phyloP scores from a whole-genome alignment of 2,797 vertebrate genomes.

The Buphagus erythrorhynchus region DNA sequence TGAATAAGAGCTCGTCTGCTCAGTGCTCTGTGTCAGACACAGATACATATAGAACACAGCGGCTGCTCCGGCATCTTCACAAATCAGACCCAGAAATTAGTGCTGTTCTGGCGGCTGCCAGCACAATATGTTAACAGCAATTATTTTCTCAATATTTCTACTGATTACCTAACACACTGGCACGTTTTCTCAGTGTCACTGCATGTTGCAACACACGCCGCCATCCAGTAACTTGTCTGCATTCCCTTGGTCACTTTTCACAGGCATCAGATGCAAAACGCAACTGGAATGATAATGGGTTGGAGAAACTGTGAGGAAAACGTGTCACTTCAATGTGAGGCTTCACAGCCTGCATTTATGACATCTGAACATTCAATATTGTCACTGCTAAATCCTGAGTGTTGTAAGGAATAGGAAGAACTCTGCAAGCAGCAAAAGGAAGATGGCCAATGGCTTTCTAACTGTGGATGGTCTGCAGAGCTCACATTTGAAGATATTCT shows the following conservation, averaged over 20 bases:
- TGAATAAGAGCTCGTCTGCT: conserved; percentile 20
- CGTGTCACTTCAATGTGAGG: neutral
- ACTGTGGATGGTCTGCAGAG: neutral
- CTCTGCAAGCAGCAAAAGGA: neutral
- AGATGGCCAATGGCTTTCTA: neutral
- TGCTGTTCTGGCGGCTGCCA: conserved; percentile 17
- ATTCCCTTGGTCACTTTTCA: conserved; percentile 44
- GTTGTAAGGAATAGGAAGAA: neutral
- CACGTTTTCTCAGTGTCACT: conserved; percentile 24
- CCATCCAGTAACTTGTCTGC: conserved; percentile 21
- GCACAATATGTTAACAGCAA: conserved; percentile 52
- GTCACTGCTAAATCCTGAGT: neutral
- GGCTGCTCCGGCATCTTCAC: conserved; percentile 25
- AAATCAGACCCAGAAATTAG: conserved; percentile 40
- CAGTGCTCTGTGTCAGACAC: conserved; percentile 34
- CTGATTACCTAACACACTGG: conserved; percentile 54
- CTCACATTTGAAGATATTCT: neutral
- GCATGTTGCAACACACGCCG: conserved; percentile 1
- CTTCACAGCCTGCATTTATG: neutral
- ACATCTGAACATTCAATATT: neutral
- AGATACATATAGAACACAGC: conserved; percentile 27
- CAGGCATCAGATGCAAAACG: neutral
- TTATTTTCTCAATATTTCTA: conserved; percentile 59
- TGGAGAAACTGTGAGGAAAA: conserved; percentile 1
- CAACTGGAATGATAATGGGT: conserved; percentile 1